Conservation (phyloP, 2,797 vertebrate species). For the Petrocephalus sullivani region DNA sequence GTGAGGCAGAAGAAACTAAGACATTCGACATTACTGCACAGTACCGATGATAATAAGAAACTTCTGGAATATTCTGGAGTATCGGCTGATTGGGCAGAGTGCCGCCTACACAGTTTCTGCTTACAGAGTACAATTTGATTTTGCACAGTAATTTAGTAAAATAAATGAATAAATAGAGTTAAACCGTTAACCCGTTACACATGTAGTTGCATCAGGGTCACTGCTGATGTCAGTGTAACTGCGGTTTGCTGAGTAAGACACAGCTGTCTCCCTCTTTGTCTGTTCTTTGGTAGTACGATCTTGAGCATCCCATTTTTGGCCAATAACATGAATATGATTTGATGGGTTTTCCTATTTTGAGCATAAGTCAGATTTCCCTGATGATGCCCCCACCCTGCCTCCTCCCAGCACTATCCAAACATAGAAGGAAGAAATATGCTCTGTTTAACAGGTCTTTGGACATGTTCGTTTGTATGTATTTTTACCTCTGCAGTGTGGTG, state of each 20-base stretch:
- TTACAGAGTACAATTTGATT: neutral
- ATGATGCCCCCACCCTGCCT: neutral
- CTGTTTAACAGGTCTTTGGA: neutral
- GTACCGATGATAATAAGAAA: neutral
- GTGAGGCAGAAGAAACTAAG: neutral
- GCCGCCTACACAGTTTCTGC: neutral
- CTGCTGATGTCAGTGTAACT: neutral
- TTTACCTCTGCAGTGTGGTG: neutral
- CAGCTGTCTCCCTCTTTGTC: neutral
- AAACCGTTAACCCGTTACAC: neutral
- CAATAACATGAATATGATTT: neutral
- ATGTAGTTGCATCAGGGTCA: neutral
- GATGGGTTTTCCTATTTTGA: neutral
- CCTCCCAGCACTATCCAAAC: neutral
- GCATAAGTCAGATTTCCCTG: neutral
- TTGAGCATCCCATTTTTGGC: neutral
- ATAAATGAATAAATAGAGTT: neutral
- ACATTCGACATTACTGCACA: neutral
- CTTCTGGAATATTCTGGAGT: neutral
- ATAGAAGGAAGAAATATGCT: neutral
- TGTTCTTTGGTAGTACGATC: neutral
- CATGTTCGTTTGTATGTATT: neutral
- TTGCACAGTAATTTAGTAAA: neutral
- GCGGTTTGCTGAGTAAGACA: neutral
- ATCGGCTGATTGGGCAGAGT: neutral